Evolutionary conservation across 30 jellyfish, hydroid and myxozoan species (phyloP).

Genomic region (Mastigias papua): DNA sequence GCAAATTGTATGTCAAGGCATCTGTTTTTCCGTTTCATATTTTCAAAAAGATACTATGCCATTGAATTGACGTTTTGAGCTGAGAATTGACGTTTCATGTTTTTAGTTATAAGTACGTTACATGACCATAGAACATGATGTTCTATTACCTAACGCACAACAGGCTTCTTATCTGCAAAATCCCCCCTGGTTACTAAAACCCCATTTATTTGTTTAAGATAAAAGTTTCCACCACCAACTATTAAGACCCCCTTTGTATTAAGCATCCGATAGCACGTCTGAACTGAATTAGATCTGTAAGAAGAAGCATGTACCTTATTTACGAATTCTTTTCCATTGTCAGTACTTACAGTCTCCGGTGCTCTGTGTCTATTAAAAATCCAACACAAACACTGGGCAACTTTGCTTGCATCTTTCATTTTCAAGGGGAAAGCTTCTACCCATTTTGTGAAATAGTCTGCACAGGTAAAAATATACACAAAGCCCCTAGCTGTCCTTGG

Average conservation of each 20-base stretch:
- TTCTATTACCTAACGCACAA: no score
- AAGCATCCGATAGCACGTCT: no score
- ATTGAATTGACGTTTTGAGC: no score
- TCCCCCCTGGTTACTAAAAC: not conserved
- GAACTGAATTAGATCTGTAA: not conserved
- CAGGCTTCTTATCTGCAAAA: no score
- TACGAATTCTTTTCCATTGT: slow-evolving; percentile 44
- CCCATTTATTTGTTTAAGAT: no score
- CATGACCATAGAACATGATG: no score
- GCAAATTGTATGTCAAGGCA: not conserved
- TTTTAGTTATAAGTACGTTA: no score
- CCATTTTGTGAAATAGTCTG: slow-evolving; percentile 53
- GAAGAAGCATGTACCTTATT: slow-evolving; percentile 21
- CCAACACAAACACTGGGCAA: slow-evolving; percentile 36
- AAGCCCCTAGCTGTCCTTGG: slow-evolving; percentile 3
- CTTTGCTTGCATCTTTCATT: not conserved
- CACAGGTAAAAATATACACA: slow-evolving; percentile 23
- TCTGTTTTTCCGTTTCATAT: no score
- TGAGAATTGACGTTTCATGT: not conserved
- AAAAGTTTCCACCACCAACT: no score
- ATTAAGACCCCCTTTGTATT: no score
- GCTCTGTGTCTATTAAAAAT: slow-evolving; percentile 45
- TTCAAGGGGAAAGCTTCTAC: slow-evolving; percentile 44
- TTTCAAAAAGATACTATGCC: not conserved
- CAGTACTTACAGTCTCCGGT: slow-evolving; percentile 23